phyloP scores from a whole-genome alignment of 2,888 invertebrate genomes.

The Metopia argyrocephala region DNA sequence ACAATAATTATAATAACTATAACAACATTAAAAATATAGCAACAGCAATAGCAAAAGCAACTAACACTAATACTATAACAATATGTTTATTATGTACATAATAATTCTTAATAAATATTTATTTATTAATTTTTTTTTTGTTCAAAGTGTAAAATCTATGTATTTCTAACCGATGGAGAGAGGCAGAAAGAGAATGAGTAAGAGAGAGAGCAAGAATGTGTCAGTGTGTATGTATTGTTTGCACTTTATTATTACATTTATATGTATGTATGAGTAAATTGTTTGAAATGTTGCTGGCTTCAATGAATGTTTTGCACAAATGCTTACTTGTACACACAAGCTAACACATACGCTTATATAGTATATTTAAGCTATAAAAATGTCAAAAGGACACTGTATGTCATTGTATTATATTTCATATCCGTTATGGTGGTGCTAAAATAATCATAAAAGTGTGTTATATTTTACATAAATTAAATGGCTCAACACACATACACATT shows the following conservation, averaged over 20 bases:
- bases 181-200: not conserved
- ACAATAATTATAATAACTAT: not conserved
- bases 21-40: not conserved
- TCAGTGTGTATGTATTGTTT: not conserved
- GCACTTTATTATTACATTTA: not conserved
- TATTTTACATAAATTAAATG: constrained; percentile 62
- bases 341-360: constrained; percentile 20
- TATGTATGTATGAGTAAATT: not conserved
- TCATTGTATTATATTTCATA: constrained; percentile 56
- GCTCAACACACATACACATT: constrained; percentile 4
- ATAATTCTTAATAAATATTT: constrained; percentile 54
- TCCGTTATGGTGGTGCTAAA: constrained; percentile 58
- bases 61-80: constrained; percentile 47
- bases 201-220: not conserved
- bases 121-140: constrained; percentile 18
- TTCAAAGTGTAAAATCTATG: too few species aligned
- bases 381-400: constrained; percentile 56
- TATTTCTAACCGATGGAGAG: too few species aligned
- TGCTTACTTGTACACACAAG: not conserved
- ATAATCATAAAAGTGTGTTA: constrained; percentile 63
- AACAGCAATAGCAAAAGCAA: not conserved
- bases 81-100: constrained; percentile 61
- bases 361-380: constrained; percentile 48
- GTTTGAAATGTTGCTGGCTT: constrained; percentile 25
- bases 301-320: constrained; percentile 34